Percentiles rank a stretch among this genome's conserved stretches.
phyloP scores from a whole-genome alignment of 2,888 invertebrate genomes.

The Tridacna gigas region DNA sequence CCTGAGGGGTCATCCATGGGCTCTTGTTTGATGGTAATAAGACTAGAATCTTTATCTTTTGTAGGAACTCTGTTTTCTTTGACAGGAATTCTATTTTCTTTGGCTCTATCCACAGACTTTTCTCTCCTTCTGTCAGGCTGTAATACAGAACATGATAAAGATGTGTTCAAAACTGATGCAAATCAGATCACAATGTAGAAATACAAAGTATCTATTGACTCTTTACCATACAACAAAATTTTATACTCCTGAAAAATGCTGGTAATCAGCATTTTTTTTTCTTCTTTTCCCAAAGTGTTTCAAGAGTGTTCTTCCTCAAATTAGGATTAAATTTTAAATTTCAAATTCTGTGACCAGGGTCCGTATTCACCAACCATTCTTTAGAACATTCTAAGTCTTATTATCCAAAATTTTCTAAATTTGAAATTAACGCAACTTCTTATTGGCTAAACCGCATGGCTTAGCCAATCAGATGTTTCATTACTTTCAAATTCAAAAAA shows the following conservation, averaged over 20 bases:
- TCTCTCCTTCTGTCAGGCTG: conserved; percentile 25
- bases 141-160: background rate
- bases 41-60: conserved; percentile 34
- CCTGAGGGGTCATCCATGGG: conserved; percentile 56
- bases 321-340: too few relatives aligned
- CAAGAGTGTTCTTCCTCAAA: too few relatives aligned
- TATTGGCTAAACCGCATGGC: too few relatives aligned
- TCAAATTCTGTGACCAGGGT: too few relatives aligned
- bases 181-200: background rate
- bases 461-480: too few relatives aligned
- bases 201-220: background rate
- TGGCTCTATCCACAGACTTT: conserved; percentile 39
- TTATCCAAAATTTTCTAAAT: too few relatives aligned
- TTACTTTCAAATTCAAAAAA: too few relatives aligned
- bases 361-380: too few relatives aligned
- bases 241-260: background rate
- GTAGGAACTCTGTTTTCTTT: conserved; percentile 1
- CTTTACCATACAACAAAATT: background rate
- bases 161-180: background rate
- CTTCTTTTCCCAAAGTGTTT: too few relatives aligned
- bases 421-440: too few relatives aligned
- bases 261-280: too few relatives aligned
- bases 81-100: conserved; percentile 56
- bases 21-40: conserved; percentile 52
- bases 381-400: too few relatives aligned